phyloP scores from a whole-genome alignment of 1,140 invertebrate species.

The Trigoniulus corallinus region DNA sequence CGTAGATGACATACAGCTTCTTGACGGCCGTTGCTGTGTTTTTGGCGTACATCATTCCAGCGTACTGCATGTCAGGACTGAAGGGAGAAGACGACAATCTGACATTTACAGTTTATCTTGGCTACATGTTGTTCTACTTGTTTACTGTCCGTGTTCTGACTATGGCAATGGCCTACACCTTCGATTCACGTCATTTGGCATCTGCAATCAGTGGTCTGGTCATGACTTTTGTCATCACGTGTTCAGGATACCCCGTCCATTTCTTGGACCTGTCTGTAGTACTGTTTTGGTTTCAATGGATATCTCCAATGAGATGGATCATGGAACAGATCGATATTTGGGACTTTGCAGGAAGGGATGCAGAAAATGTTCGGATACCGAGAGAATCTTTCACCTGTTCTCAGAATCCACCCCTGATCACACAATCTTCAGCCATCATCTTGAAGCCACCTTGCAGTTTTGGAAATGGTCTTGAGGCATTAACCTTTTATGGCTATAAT shows the following conservation, averaged over 20 bases:
- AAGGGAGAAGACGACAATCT: conserved; percentile 36
- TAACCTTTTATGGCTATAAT: conserved; percentile 12
- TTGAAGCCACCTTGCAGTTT: conserved; percentile 21
- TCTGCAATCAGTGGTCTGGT: conserved; percentile 40
- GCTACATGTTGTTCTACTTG: conserved; percentile 60
- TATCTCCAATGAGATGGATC: conserved; percentile 58
- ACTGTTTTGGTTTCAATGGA: conserved; percentile 42
- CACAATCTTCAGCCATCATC: conserved; percentile 10
- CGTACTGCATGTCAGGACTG: conserved; percentile 73
- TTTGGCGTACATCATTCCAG: conserved; percentile 63
- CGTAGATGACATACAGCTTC: conserved; percentile 38
- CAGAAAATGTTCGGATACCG: background rate
- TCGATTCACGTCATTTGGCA: conserved; percentile 33
- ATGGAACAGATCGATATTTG: conserved; percentile 36
- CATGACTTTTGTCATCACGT: conserved; percentile 41
- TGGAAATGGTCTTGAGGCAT: conserved; percentile 13
- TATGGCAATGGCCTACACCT: conserved; percentile 46
- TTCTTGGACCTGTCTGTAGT: conserved; percentile 46
- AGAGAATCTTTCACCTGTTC: conserved; percentile 3
- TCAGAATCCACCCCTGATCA: conserved; percentile 9
- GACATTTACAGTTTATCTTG: conserved; percentile 56
- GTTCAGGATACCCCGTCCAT: conserved; percentile 53
- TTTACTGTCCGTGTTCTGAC: conserved; percentile 50
- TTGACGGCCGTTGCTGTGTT: conserved; percentile 47
- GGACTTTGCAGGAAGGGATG: conserved; percentile 14